These are phyloP conservation scores for Diaprepes abbreviatus DNA, from an alignment of 2,888 invertebrate genomes.

Conservation along the genomic window DNA sequence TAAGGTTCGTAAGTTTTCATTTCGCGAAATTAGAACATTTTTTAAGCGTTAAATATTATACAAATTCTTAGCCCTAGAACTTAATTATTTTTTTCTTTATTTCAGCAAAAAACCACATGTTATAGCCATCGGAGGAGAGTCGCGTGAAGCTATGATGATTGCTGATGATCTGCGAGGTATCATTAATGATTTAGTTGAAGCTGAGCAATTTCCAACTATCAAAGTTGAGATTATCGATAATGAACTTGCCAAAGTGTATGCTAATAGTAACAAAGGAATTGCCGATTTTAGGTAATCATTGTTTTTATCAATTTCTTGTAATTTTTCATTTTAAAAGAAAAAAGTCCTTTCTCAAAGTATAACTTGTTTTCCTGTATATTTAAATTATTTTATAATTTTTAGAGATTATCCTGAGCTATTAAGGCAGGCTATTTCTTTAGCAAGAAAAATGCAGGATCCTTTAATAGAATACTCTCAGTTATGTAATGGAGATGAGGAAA, in stretches of 20 bases:
- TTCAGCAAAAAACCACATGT: constrained; percentile 90
- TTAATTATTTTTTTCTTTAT: no score
- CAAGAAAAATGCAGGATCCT: constrained; percentile 94
- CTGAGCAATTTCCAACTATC: constrained; percentile 89
- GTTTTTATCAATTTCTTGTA: not conserved
- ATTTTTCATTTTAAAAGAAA: no score
- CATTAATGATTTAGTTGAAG: constrained; percentile 80
- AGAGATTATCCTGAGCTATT: constrained; percentile 92
- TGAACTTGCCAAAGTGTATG: constrained; percentile 92
- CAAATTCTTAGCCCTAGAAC: no score
- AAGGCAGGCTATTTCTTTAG: constrained; percentile 93
- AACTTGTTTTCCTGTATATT: no score
- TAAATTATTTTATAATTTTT: not conserved
- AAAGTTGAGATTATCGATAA: constrained; percentile 94
- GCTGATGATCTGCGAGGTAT: constrained; percentile 83
- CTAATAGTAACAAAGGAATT: constrained; percentile 87
- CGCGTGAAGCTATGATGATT: constrained; percentile 87
- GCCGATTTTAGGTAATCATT: constrained; percentile 41
- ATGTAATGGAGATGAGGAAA: constrained; percentile 96
- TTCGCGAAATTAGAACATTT: no score
- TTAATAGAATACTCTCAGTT: constrained; percentile 96
- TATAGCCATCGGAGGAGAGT: constrained; percentile 85
- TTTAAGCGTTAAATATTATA: no score
- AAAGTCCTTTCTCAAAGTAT: no score
- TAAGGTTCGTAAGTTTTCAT: not conserved